Evolutionary conservation across 1,140 invertebrate species (phyloP), one percentile per base, ranked within the genome.

Genomic region (Aphidius gifuensis): DNA sequence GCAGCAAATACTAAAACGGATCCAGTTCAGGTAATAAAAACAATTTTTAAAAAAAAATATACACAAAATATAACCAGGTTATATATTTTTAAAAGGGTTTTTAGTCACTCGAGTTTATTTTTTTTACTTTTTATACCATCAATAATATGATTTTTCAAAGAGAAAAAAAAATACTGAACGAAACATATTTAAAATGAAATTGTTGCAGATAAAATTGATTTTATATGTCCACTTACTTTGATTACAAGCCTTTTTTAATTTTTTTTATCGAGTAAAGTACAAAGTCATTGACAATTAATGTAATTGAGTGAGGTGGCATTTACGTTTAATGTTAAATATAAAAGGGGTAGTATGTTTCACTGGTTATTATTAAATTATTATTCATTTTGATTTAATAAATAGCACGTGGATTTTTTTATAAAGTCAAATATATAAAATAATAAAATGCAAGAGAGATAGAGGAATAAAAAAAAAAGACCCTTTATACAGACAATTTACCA

Each of bases 1-100:
- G 93, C 93, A 61, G 93, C 93, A 75, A 96, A 94, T 78, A 90
- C 91, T 69, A 91, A 92, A 69, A 74, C 73, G 53, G 77, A 79
- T 71, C 77, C 79, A 71, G 78, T 80, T 60, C 79, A 80, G 78
- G 79, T 80, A 72, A 61, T 59, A 58, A 58, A 9, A 47, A n/a
- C 39, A 16, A 46, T 55, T 40, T 53, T 38, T 44, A 43, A 16
- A 45, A 8, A 9, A 39, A 38, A 43, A 9, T n/a, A 40, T n/a
- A 21, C 6, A 23, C 16, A 8, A 5, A 8, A 39, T 38, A 53
- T 16, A 16, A 16, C 16, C 16, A 16, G 16, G 16, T 16, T 16
- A 16, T 16, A 9, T 39, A 21, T 38, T 39, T 39, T 53, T 6
- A 38, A 32, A 32, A 32, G 23, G 23, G 23, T 32, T 32, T 32